These are phyloP conservation scores for Tyrannus savana DNA, from an alignment of 2,113 vertebrate genomes.

Conservation along the genomic window DNA sequence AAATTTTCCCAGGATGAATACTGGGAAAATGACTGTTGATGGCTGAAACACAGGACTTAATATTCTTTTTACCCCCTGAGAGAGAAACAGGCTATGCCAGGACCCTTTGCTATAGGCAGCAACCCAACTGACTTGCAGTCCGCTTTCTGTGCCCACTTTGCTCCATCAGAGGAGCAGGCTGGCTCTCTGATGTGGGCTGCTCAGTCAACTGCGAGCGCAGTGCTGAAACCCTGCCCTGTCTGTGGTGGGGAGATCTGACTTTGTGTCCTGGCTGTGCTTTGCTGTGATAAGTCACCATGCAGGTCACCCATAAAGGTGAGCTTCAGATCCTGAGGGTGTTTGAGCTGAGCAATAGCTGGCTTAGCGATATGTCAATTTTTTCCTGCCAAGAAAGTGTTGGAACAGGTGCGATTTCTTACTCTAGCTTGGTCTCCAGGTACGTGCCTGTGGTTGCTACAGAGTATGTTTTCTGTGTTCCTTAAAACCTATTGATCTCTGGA, in stretches of 20 bases:
- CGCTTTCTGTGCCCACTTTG: accelerated
- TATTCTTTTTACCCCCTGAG: neutral
- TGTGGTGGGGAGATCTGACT: neutral
- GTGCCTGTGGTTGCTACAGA: neutral
- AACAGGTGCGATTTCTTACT: conserved; percentile 19
- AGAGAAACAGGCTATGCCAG: accelerated
- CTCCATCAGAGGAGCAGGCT: neutral
- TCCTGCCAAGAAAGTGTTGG: neutral
- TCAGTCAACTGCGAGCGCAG: accelerated
- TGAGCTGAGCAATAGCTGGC: neutral
- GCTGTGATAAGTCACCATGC: accelerated
- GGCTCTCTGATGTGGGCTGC: neutral
- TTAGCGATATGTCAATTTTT: conserved; percentile 31
- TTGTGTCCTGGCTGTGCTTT: neutral
- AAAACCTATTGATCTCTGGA: conserved; percentile 44
- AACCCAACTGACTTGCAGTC: neutral
- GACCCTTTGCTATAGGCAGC: neutral
- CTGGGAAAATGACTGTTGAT: neutral
- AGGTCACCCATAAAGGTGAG: neutral
- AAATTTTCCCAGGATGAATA: neutral
- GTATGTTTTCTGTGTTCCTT: conserved; percentile 46
- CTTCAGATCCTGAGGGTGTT: neutral
- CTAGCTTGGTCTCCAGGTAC: neutral
- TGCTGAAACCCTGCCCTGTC: neutral
- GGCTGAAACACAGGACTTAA: neutral